phyloP scores from a whole-genome alignment of 2,888 invertebrate species.

The Xanthia icteritia region DNA sequence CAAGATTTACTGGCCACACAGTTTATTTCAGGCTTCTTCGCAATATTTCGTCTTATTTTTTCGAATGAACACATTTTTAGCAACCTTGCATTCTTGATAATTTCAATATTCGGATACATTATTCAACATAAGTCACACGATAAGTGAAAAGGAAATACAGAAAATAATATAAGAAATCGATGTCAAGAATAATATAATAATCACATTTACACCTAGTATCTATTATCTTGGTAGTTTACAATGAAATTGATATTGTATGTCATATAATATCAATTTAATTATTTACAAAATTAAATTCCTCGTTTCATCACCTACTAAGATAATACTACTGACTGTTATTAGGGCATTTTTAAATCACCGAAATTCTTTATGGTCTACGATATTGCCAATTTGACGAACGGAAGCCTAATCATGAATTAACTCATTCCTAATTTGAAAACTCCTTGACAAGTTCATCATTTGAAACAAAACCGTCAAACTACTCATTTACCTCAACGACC shows the following conservation, averaged over 20 bases:
- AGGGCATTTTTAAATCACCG: background rate
- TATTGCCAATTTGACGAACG: slow-evolving; percentile 23
- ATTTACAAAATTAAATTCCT: background rate
- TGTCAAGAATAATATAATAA: slow-evolving; percentile 1
- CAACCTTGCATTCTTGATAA: slow-evolving; percentile 43
- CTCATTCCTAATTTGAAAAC: slow-evolving; percentile 18
- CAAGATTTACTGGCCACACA: slow-evolving; percentile 18
- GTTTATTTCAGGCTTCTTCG: slow-evolving; percentile 10
- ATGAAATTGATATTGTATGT: no score
- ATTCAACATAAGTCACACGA: slow-evolving; percentile 21
- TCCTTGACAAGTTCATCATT: slow-evolving; percentile 12
- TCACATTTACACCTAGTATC: background rate
- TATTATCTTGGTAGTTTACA: slow-evolving; percentile 15
- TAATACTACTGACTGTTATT: background rate
- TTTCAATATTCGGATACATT: slow-evolving; percentile 13
- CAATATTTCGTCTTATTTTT: slow-evolving; percentile 45
- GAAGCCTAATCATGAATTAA: slow-evolving; percentile 36
- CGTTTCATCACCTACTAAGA: slow-evolving; percentile 4
- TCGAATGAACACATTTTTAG: slow-evolving; percentile 56
- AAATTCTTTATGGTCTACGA: background rate
- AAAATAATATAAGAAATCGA: background rate
- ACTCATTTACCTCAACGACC: slow-evolving; percentile 40
- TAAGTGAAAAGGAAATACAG: slow-evolving; percentile 18
- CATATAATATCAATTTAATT: background rate
- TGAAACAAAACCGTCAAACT: slow-evolving; percentile 24